Conservation (phyloP, 1,140 invertebrate species). For the Drosophila prosaltans region DNA sequence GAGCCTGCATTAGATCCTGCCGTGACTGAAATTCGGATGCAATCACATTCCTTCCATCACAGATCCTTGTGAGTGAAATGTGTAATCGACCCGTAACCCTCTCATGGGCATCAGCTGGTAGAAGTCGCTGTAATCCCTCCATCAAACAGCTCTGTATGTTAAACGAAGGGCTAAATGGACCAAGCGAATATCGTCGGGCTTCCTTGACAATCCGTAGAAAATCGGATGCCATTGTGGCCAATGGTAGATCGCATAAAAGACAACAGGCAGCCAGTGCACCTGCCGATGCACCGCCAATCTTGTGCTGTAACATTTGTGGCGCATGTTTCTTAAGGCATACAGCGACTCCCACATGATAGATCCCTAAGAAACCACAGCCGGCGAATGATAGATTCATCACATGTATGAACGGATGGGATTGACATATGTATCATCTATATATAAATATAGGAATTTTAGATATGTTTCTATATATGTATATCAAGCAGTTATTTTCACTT, state of each 20-base stretch:
- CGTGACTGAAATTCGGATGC: conserved; percentile 95
- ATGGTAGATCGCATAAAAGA: conserved; percentile 94
- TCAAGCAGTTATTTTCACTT: conserved; percentile 7
- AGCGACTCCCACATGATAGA: conserved; percentile 99
- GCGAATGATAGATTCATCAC: conserved; percentile 97
- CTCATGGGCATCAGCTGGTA: conserved; percentile 97
- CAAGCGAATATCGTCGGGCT: conserved; percentile 92
- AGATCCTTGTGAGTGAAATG: conserved; percentile 96
- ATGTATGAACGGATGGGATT: neutral
- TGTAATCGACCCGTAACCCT: conserved; percentile 94
- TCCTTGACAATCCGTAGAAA: conserved; percentile 92
- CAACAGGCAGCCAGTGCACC: conserved; percentile 97
- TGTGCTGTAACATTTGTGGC: conserved; percentile 94
- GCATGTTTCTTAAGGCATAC: conserved; percentile 98
- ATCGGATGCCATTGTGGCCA: conserved; percentile 95
- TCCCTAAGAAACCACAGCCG: conserved; percentile 98
- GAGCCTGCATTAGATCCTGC: conserved; percentile 96
- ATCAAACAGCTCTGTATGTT: conserved; percentile 94
- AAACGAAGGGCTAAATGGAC: conserved; percentile 97
- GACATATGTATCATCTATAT: neutral
- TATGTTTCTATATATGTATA: neutral
- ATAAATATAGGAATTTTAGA: neutral
- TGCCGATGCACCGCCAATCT: conserved; percentile 97
- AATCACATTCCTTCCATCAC: conserved; percentile 97
- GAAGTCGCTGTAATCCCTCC: conserved; percentile 91